Evolutionary conservation across 2,113 vertebrate genomes (phyloP), one percentile per base, ranked within the genome.

Genomic region (Spea bombifrons): DNA sequence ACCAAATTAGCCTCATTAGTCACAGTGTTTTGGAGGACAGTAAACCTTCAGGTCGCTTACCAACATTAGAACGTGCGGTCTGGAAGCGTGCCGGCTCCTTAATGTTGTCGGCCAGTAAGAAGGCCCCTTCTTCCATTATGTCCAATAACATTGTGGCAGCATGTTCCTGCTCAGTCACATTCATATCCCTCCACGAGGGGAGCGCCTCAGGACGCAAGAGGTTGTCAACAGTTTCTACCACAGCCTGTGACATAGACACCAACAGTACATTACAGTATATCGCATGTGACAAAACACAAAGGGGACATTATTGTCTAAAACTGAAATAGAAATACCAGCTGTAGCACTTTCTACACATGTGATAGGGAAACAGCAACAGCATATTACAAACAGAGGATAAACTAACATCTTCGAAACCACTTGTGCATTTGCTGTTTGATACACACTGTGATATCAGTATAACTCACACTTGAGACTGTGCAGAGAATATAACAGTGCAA

Each of bases 151-250:
- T 95, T 84, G 96, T 98, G 85, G 96, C 96, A 0, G 95, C 96
- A 87, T 97, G 96, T 3, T 93, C 95, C 84, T 96, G 95, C 86
- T 98, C 96, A 0, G 94, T 95, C 81, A 88, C 92, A 69, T 97
- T 96, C 95, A 97, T 97, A 87, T 97, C 96, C 84, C 94, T 92
- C 96, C 96, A 97, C 0, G 96, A 95, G 75, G 94, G 92, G 44
- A 97, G 87, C 0, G 94, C 94, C 73, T 97, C 95, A 0, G 91
- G 89, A 4, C 94, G 92, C 76, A 97, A 87, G 43, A 98, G 86
- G 85, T 98, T 98, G 86, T 96, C 94, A 83, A 98, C 95, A 0
- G 94, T 96, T 84, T 96, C 95, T 70, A 97, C 94, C 84, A 97
- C 95, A 9, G 95, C 95, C 95, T 96, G 84, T 2, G 8, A 4